Evolutionary conservation across 2,113 vertebrate species (phyloP).

Genomic region (Carettochelys insculpta): DNA sequence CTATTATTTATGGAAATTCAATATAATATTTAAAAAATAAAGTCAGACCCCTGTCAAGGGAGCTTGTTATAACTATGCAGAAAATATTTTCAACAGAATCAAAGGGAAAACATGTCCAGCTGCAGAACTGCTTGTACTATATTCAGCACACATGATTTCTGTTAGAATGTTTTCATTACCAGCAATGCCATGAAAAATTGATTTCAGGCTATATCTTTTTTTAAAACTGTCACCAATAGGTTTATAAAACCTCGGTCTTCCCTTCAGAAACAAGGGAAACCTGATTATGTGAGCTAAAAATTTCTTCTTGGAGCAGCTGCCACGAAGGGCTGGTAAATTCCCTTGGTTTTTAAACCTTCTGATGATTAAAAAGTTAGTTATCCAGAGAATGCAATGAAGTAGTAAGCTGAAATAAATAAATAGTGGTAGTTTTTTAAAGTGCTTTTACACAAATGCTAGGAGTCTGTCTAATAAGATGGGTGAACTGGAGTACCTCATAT

Average conservation of each 20-base stretch:
- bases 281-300: conserved; percentile 4
- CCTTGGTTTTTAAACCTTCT: not conserved
- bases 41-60: not conserved
- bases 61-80: not conserved
- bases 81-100: not conserved
- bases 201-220: not conserved
- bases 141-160: not conserved
- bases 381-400: not conserved
- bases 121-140: not conserved
- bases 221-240: not conserved
- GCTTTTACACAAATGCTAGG: too few species aligned
- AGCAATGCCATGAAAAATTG: not conserved
- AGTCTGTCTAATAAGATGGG: too few species aligned
- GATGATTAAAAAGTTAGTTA: conserved; percentile 20
- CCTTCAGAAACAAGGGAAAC: conserved; percentile 33
- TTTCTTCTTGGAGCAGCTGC: conserved; percentile 45
- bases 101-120: not conserved
- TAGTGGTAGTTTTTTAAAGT: too few species aligned
- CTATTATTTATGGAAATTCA: not conserved
- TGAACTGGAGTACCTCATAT: too few species aligned
- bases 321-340: not conserved
- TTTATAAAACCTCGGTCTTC: not conserved
- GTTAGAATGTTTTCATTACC: not conserved
- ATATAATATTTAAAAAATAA: not conserved
- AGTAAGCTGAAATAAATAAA: conserved; percentile 19